Evolutionary conservation across 2,797 vertebrate genomes (phyloP), one percentile per base, ranked within the genome.

Genomic region (Miichthys miiuy): DNA sequence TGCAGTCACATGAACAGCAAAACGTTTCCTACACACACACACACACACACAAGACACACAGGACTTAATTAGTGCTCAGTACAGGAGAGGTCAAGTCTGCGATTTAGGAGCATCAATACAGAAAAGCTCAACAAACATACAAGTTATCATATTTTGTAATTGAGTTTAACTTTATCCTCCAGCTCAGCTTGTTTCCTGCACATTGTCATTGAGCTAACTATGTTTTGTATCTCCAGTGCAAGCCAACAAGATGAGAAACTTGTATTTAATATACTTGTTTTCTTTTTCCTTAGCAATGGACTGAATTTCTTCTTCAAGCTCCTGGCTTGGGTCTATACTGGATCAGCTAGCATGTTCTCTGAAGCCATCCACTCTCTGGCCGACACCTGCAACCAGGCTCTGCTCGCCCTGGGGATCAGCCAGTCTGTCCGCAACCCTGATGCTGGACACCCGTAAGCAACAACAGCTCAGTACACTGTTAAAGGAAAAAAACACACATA

Each of bases 281-380:
- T 83, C 46, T 93, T 75, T 68, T 0, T 91, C 63, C 72, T 68
- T 88, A 99, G 98, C 95, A 99, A 99, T 92, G 98, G 98, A 17
- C 94, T 99, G 92, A 99, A 99, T 90, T 99, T 99, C 93, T 92
- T 99, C 94, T 99, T 99, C 89, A 99, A 99, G 90, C 96, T 99
- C n/a, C 95, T 99, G 91, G 98, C 98, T 6, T 99, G 98, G 98
- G 95, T 99, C 92, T 98, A 99, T 93, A 99, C 98, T 0, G 98
- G 98, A 86, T 99, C 98, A 77, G 97, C 97, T 44, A 98, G 98
- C 92, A 99, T 99, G 98, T 99, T 99, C 91, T 99, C 98, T 3
- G 98, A 99, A 94, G 97, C 98, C 84, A 96, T 99, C 89, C 98
- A 99, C 90, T 99, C 98, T 77, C 92, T 99, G 93, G 98, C 98